phyloP scores from a whole-genome alignment of 2,113 vertebrate genomes.

The Irena cyanogastra region DNA sequence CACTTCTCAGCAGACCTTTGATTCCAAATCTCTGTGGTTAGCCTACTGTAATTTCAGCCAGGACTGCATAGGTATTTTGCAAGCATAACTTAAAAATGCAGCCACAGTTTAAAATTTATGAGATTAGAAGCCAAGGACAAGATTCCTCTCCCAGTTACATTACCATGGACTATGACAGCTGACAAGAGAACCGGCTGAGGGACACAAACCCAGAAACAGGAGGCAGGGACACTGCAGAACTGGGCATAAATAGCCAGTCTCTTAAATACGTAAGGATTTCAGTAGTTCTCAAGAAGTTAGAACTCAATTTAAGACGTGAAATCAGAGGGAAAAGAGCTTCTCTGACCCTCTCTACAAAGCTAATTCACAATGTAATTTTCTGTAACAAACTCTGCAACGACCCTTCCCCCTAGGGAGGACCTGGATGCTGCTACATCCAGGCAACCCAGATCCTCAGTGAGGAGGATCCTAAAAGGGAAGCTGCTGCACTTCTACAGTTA shows the following conservation, averaged over 20 bases:
- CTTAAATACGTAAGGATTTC: background rate
- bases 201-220: background rate
- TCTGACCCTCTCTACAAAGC: background rate
- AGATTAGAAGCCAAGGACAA: background rate
- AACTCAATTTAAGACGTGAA: background rate
- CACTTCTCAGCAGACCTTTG: slow-evolving; percentile 1
- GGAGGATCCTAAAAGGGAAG: background rate
- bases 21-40: background rate
- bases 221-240: background rate
- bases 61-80: background rate
- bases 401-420: background rate
- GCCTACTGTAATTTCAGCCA: slow-evolving; percentile 48
- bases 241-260: background rate
- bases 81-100: background rate
- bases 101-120: background rate
- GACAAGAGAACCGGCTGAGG: background rate
- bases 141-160: background rate
- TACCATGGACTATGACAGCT: background rate
- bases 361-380: background rate
- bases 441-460: background rate
- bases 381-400: background rate
- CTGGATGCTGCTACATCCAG: background rate
- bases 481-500: background rate
- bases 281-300: background rate
- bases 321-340: background rate